Conservation (phyloP, 2,888 invertebrate species). For the Dendrolimus houi region DNA sequence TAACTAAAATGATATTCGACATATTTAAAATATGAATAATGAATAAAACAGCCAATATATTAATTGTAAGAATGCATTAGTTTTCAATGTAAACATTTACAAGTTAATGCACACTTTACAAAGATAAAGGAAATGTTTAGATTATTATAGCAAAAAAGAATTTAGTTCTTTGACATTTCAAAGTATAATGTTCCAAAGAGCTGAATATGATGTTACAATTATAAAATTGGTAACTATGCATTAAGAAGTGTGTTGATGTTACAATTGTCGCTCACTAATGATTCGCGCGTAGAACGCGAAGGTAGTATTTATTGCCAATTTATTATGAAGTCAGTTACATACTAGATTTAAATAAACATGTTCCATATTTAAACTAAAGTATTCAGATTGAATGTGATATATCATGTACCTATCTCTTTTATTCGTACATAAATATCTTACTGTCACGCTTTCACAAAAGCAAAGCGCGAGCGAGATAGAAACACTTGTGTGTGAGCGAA, state of each 20-base stretch:
- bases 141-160: not conserved
- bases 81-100: not conserved
- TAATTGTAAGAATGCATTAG: slow-evolving; percentile 3
- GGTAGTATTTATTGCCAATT: not conserved
- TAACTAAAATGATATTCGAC: slow-evolving; percentile 2
- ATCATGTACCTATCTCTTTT: no score
- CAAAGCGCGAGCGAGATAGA: no score
- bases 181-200: slow-evolving; percentile 6
- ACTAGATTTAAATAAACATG: no score
- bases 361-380: no score
- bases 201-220: slow-evolving; percentile 3
- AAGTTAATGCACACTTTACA: not conserved
- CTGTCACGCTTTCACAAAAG: no score
- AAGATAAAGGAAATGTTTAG: not conserved
- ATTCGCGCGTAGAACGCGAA: not conserved
- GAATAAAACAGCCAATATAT: slow-evolving; percentile 4
- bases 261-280: not conserved
- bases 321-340: not conserved
- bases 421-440: no score
- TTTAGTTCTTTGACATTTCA: slow-evolving; percentile 5
- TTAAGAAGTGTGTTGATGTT: slow-evolving; percentile 1
- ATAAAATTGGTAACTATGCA: slow-evolving; percentile 9
- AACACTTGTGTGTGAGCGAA: no score
- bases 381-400: no score
- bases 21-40: slow-evolving; percentile 3